Percentiles rank a stretch among this genome's conserved stretches.
Conservation (phyloP, 1,140 invertebrate species). For the Hormaphis cornu region DNA sequence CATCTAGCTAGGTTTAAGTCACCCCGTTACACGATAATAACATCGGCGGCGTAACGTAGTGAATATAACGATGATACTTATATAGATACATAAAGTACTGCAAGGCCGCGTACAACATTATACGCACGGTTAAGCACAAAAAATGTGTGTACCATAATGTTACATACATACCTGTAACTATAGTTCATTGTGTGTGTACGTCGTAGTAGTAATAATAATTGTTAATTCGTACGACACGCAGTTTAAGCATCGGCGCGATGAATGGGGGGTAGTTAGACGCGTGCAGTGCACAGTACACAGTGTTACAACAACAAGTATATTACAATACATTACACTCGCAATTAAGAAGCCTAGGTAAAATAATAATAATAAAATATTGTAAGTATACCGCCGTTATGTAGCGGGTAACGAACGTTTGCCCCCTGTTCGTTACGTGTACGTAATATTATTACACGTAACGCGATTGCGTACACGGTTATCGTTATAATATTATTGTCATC, state of each 20-base stretch:
- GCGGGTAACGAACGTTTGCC: too few relatives aligned
- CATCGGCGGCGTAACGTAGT: too few relatives aligned
- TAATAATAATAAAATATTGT: too few relatives aligned
- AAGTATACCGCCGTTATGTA: too few relatives aligned
- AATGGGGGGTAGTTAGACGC: slow-evolving; percentile 3
- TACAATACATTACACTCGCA: too few relatives aligned
- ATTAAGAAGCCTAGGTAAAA: too few relatives aligned
- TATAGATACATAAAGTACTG: neutral
- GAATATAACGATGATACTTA: too few relatives aligned
- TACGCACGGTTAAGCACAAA: neutral
- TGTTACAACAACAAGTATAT: too few relatives aligned
- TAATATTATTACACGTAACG: too few relatives aligned
- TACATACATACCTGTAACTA: slow-evolving; percentile 6
- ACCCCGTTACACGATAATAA: neutral
- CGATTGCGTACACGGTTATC: too few relatives aligned
- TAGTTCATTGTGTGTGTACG: neutral
- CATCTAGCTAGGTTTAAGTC: slow-evolving; percentile 7
- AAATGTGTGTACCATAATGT: neutral
- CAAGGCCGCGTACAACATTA: neutral
- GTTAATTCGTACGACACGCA: slow-evolving; percentile 1
- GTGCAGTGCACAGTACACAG: neutral
- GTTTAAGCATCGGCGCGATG: neutral
- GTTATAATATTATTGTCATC: too few relatives aligned
- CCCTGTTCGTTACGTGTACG: too few relatives aligned
- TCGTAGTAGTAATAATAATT: neutral